A percentile compares a stretch with the other conserved stretches of the same genome.
These are phyloP conservation scores for Mormyrus iriodes DNA, from an alignment of 2,113 vertebrate genomes.

Conservation along the genomic window DNA sequence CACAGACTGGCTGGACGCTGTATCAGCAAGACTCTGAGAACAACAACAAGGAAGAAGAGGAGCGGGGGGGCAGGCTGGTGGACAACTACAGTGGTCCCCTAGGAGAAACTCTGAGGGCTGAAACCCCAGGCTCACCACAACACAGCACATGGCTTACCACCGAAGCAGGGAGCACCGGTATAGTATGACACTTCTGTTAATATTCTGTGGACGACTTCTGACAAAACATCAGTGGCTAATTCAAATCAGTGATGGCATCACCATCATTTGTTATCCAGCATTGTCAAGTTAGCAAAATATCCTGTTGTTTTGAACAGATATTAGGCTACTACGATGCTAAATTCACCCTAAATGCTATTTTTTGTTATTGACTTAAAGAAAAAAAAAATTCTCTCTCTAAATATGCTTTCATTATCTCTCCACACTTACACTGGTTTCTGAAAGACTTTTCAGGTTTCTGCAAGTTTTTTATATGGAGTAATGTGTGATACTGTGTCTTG, in stretches of 20 bases:
- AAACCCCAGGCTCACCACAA: constrained; percentile 50
- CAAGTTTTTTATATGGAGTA: neutral
- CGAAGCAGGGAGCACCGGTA: neutral
- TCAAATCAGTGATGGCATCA: neutral
- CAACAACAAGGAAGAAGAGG: constrained; percentile 43
- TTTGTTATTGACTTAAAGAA: too few species aligned
- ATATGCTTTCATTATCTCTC: too few species aligned
- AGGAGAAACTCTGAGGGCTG: constrained; percentile 46
- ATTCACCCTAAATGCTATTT: neutral
- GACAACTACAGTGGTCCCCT: constrained; percentile 45
- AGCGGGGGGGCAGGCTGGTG: constrained; percentile 41
- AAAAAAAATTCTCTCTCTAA: too few species aligned
- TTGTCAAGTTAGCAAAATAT: neutral
- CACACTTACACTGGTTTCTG: too few species aligned
- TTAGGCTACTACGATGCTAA: too few species aligned
- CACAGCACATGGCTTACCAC: constrained; percentile 45
- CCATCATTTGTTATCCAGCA: neutral
- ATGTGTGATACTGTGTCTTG: neutral
- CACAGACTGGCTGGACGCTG: neutral
- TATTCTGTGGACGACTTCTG: neutral
- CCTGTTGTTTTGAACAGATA: too few species aligned
- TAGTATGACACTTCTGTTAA: neutral
- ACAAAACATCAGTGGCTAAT: neutral
- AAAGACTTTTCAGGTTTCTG: too few species aligned
- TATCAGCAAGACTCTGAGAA: constrained; percentile 30